Percentiles rank a stretch among this genome's conserved stretches.
Conservation (phyloP, 2,113 vertebrate species). For the Protobothrops mucrosquamatus region DNA sequence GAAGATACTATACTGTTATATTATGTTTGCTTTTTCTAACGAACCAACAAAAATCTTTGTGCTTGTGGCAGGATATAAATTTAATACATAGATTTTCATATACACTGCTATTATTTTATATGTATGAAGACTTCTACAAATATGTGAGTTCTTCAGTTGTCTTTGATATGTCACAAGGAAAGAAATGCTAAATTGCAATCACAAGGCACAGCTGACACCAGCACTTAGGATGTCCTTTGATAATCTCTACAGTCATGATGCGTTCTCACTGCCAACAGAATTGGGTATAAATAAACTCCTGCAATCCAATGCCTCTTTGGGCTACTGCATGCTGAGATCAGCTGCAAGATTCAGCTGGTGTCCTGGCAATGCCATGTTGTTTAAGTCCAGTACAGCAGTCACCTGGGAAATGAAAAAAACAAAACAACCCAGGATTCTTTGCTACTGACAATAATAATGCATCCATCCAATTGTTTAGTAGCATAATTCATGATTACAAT, state of each 20-base stretch:
- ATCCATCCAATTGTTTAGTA: rapidly evolving
- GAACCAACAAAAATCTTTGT: neutral
- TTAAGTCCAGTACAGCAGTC: neutral
- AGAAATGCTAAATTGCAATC: slow-evolving; percentile 64
- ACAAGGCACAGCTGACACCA: slow-evolving; percentile 67
- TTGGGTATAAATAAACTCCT: slow-evolving; percentile 64
- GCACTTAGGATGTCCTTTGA: slow-evolving; percentile 60
- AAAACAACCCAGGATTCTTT: neutral
- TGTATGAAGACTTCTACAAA: slow-evolving; percentile 49
- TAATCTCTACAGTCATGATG: slow-evolving; percentile 66
- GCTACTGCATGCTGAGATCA: slow-evolving; percentile 1
- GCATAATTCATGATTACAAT: neutral
- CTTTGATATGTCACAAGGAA: slow-evolving; percentile 68
- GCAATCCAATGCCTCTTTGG: slow-evolving; percentile 31
- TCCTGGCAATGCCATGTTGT: rapidly evolving
- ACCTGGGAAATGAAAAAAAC: neutral
- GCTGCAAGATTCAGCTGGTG: neutral
- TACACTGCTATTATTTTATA: slow-evolving; percentile 40
- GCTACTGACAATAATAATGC: neutral
- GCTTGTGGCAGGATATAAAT: neutral
- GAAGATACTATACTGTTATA: neutral
- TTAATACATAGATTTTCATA: slow-evolving; percentile 38
- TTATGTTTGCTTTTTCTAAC: neutral
- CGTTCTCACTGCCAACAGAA: slow-evolving; percentile 56
- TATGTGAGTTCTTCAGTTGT: slow-evolving; percentile 58